Evolutionary conservation across 2,797 vertebrate genomes (phyloP), one percentile per base, ranked within the genome.

Genomic region (Urosaurus nigricauda): DNA sequence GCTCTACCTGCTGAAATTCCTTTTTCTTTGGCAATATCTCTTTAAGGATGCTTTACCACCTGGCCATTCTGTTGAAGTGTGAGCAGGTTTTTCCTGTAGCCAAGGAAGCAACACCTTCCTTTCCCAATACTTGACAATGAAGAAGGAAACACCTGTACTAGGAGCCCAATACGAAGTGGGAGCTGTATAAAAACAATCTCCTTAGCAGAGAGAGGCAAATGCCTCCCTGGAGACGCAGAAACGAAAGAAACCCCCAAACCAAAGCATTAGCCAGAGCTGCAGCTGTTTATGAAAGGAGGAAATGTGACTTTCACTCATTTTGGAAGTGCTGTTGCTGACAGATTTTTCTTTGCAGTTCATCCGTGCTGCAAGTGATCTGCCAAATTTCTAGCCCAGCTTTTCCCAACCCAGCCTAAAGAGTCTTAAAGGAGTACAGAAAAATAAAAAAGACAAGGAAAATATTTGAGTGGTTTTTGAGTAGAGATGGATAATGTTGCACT

Each of bases 241-340:
- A 58, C 81, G 56, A 80, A 92, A 87, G 47, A 83, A 47, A 77
- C 81, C 77, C 79, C 56, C 88, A 82, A 9, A 65, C 9, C 51
- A 84, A 68, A 2, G 14, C 82, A 53, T 88, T 24, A 81, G 60
- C 82, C 86, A 1, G 1, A 84, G 63, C 88, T 88, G 75, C 88
- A 89, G 87, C 40, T 19, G 2, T 91, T 91, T 92, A 40, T 91
- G 19, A 86, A 79, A 47, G 88, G 77, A 74, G 53, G 13, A 19
- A 56, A 70, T 70, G 85, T 79, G 51, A 70, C 47, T 80, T 56
- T 70, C 63, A 70, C 70, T 70, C 32, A 40, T 56, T 0, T 0
- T 24, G 83, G 16, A 5, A 58, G 83, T 26, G 65, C 12, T 37
- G 9, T 87, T 0, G 0, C 84, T 83, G 88, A 71, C 74, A 90